phyloP scores from a whole-genome alignment of 2,888 invertebrate genomes.

The Pseudoips prasinana region DNA sequence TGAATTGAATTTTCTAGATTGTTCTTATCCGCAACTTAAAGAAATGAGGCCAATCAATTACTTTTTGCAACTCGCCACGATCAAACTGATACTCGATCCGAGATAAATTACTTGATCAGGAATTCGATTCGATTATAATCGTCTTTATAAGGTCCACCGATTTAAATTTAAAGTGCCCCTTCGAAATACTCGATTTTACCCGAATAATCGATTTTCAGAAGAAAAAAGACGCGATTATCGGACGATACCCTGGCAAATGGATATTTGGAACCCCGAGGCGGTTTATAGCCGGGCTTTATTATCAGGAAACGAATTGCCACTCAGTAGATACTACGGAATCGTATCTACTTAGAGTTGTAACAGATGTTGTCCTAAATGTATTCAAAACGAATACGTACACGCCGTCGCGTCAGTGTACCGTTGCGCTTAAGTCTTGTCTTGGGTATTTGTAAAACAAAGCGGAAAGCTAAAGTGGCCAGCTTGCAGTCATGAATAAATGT shows the following conservation, averaged over 20 bases:
- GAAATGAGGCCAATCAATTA: slow-evolving; percentile 34
- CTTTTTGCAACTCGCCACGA: slow-evolving; percentile 23
- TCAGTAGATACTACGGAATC: slow-evolving; percentile 5
- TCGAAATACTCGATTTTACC: slow-evolving; percentile 29
- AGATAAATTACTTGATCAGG: slow-evolving; percentile 44
- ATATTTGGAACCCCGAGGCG: slow-evolving; percentile 28
- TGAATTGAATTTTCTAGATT: slow-evolving; percentile 8
- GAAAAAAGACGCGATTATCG: slow-evolving; percentile 41
- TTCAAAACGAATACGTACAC: slow-evolving; percentile 26
- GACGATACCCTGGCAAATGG: slow-evolving; percentile 35
- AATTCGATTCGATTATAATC: slow-evolving; percentile 50
- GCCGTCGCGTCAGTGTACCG: slow-evolving; percentile 16
- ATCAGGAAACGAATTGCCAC: slow-evolving; percentile 27
- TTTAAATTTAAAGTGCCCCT: slow-evolving; percentile 44
- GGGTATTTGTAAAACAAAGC: slow-evolving; percentile 47
- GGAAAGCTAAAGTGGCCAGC: slow-evolving; percentile 39
- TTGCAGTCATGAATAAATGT: slow-evolving; percentile 52
- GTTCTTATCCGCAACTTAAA: slow-evolving; percentile 15
- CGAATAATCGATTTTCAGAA: slow-evolving; percentile 36
- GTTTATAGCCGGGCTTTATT: slow-evolving; percentile 30
- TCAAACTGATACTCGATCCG: slow-evolving; percentile 28
- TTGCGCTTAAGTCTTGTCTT: slow-evolving; percentile 36
- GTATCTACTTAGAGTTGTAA: slow-evolving; percentile 12
- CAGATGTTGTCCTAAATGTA: slow-evolving; percentile 28
- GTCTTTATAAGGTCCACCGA: slow-evolving; percentile 38